Evolutionary conservation across 2,888 invertebrate genomes (phyloP).

Genomic region (Chrysopilus asiliformis): DNA sequence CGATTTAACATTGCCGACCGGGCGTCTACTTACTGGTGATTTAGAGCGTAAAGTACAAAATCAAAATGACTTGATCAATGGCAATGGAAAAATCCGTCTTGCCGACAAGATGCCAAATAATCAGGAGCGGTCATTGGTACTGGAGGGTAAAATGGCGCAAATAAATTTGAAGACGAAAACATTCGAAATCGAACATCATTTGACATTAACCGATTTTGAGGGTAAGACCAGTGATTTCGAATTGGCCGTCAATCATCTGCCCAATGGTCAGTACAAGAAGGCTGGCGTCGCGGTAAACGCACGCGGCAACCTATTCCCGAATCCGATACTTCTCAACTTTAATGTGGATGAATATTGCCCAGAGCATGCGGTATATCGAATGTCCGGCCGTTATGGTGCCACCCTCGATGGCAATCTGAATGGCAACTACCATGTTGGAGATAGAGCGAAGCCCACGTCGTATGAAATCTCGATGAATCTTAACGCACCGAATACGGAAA

Average conservation of each 20-base stretch:
- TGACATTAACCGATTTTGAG: conserved; percentile 36
- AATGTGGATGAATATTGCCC: conserved; percentile 23
- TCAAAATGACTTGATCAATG: conserved; percentile 35
- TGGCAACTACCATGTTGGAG: conserved; percentile 34
- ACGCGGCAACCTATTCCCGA: conserved; percentile 28
- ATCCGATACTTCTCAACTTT: conserved; percentile 26
- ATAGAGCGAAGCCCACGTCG: conserved; percentile 33
- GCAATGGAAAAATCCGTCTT: conserved; percentile 39
- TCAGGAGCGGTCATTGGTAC: conserved; percentile 31
- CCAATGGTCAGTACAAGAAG: conserved; percentile 23
- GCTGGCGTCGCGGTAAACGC: conserved; percentile 18
- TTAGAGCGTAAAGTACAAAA: conserved; percentile 34
- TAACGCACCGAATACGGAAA: conserved; percentile 42
- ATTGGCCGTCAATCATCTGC: conserved; percentile 30
- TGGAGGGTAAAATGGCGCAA: conserved; percentile 31
- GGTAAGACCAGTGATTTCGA: conserved; percentile 37
- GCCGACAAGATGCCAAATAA: conserved; percentile 24
- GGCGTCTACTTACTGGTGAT: conserved; percentile 30
- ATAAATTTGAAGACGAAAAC: conserved; percentile 34
- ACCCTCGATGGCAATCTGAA: conserved; percentile 32
- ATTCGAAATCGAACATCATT: conserved; percentile 30
- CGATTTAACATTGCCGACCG: conserved; percentile 20
- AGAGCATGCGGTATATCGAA: conserved; percentile 29
- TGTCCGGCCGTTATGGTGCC: conserved; percentile 39
- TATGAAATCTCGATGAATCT: conserved; percentile 39